A percentile compares a stretch with the other conserved stretches of the same genome.
phyloP scores from a whole-genome alignment of 2,113 vertebrate genomes.

The Phasianus colchicus region DNA sequence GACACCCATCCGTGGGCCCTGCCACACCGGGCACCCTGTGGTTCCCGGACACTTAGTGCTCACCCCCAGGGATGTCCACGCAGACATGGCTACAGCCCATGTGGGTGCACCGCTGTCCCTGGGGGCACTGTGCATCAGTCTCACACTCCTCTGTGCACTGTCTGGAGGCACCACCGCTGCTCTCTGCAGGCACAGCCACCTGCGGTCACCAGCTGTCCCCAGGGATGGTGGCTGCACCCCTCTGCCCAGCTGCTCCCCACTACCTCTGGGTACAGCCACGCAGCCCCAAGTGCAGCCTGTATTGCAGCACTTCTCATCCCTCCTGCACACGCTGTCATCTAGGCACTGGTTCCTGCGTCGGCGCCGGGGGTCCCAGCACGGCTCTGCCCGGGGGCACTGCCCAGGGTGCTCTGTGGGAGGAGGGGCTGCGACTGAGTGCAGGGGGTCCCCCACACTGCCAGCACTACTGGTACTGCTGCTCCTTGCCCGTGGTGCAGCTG shows the following conservation, averaged over 20 bases:
- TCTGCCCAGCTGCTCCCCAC: rapidly evolving
- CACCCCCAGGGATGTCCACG: conserved; percentile 12
- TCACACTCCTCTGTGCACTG: background rate
- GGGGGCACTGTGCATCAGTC: background rate
- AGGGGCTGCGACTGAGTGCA: rapidly evolving
- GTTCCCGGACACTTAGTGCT: rapidly evolving
- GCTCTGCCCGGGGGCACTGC: background rate
- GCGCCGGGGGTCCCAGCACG: background rate
- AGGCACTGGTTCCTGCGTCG: background rate
- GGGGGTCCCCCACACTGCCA: rapidly evolving
- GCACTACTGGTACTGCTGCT: rapidly evolving
- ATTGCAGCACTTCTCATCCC: conserved; percentile 48
- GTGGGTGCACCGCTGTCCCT: background rate
- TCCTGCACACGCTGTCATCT: conserved; percentile 5
- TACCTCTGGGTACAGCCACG: conserved; percentile 13
- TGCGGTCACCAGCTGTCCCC: background rate
- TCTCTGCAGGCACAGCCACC: background rate
- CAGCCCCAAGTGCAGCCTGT: conserved; percentile 27
- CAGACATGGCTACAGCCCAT: background rate
- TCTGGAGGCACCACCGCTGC: rapidly evolving
- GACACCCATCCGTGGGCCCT: rapidly evolving
- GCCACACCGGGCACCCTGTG: rapidly evolving
- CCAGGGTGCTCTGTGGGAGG: conserved; percentile 19
- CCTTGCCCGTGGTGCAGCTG: background rate
- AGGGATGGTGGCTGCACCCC: background rate